Evolutionary conservation across 2,888 invertebrate genomes (phyloP).

Genomic region (Nomada ferruginata): DNA sequence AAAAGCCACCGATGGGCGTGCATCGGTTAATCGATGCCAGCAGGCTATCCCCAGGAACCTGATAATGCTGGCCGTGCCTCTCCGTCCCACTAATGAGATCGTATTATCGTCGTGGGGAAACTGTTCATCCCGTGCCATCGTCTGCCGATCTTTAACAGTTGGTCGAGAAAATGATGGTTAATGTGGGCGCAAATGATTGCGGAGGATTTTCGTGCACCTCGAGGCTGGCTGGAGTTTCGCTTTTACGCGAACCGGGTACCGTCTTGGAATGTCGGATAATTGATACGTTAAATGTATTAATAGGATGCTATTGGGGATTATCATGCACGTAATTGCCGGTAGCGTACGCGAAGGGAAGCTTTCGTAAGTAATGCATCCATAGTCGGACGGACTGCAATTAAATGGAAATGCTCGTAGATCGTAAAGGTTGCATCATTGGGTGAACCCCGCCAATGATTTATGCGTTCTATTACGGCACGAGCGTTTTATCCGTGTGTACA

Average conservation of each 20-base stretch:
- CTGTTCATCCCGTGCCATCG: constrained; percentile 15
- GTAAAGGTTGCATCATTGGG: constrained; percentile 39
- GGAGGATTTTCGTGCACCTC: background rate
- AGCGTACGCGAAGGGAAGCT: constrained; percentile 16
- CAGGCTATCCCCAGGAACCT: constrained; percentile 4
- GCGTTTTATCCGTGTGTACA: constrained; percentile 16
- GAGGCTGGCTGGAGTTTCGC: background rate
- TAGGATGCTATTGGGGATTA: constrained; percentile 18
- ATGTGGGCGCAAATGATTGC: background rate
- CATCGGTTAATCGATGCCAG: constrained; percentile 48
- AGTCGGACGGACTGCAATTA: constrained; percentile 38
- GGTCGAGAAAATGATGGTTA: constrained; percentile 15
- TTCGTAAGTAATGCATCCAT: constrained; percentile 21
- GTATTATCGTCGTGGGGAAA: constrained; percentile 13
- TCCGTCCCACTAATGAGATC: constrained; percentile 38
- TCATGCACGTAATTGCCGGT: constrained; percentile 31
- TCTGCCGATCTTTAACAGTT: background rate
- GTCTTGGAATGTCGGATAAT: constrained; percentile 30
- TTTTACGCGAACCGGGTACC: background rate
- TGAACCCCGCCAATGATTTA: constrained; percentile 51
- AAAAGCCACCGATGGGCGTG: constrained; percentile 47
- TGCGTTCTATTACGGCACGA: constrained; percentile 27
- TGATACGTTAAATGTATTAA: constrained; percentile 55
- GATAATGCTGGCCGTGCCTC: constrained; percentile 21
- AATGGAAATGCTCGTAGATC: constrained; percentile 51